Evolutionary conservation across 2,888 invertebrate genomes (phyloP).

Genomic region (Agriopis marginaria): DNA sequence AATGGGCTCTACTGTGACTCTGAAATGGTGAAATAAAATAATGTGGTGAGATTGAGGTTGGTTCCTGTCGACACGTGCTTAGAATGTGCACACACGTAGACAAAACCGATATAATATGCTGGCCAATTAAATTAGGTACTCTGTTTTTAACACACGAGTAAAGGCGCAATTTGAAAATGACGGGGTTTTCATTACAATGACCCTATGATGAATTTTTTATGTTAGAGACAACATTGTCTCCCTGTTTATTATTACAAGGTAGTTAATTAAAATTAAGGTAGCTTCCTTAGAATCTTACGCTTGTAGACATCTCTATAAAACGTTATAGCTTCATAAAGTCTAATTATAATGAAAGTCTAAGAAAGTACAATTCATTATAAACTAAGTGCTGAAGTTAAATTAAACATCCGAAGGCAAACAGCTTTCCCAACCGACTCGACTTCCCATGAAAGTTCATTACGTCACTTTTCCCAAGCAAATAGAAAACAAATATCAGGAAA

Average conservation of each 20-base stretch:
- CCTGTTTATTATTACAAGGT: neutral
- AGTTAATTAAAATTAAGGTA: neutral
- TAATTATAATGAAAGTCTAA: conserved; percentile 30
- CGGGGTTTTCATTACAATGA: neutral
- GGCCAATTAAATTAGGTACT: conserved; percentile 17
- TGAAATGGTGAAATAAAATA: conserved; percentile 82
- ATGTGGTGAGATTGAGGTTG: conserved; percentile 73
- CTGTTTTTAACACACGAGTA: conserved; percentile 4
- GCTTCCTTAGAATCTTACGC: conserved; percentile 6
- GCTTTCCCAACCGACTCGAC: conserved; percentile 29
- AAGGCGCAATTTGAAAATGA: neutral
- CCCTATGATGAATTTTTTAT: neutral
- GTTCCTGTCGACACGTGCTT: conserved; percentile 61
- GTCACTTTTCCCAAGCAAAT: conserved; percentile 36
- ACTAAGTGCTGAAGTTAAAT: conserved; percentile 36
- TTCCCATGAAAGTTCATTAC: conserved; percentile 38
- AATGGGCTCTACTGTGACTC: conserved; percentile 82
- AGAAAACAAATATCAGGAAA: conserved; percentile 38
- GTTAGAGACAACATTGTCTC: no score
- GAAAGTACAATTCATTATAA: conserved; percentile 35
- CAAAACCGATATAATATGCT: conserved; percentile 53
- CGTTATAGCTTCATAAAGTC: conserved; percentile 29
- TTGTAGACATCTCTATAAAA: conserved; percentile 28
- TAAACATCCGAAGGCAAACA: conserved; percentile 33
- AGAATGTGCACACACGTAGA: conserved; percentile 55